Percentiles rank a stretch among this genome's conserved stretches.
Conservation (phyloP, 2,113 vertebrate genomes). For the Megaceryle maxima region DNA sequence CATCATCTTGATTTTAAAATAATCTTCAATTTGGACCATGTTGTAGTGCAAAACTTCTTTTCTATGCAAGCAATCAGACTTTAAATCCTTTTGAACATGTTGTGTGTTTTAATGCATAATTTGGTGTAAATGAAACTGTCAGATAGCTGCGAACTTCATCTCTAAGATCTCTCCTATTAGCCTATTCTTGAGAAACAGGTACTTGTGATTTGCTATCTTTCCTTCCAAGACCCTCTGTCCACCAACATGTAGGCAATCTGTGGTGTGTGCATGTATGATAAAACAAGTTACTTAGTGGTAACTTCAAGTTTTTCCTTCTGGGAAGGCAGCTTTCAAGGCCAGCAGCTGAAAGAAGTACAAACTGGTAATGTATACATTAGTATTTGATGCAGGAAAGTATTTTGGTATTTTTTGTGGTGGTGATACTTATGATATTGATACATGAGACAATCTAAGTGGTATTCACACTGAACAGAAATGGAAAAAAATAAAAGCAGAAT, state of each 20-base stretch:
- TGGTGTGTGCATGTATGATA: slow-evolving; percentile 26
- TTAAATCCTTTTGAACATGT: background rate
- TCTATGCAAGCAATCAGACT: background rate
- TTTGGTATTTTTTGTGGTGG: background rate
- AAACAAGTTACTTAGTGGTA: slow-evolving; percentile 47
- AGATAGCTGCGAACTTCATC: background rate
- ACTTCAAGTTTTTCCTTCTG: slow-evolving; percentile 49
- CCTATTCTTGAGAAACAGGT: slow-evolving; percentile 8
- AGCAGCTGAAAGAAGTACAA: slow-evolving; percentile 28
- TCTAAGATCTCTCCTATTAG: background rate
- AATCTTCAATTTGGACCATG: background rate
- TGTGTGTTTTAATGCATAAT: background rate
- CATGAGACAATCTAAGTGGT: background rate
- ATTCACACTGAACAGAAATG: background rate
- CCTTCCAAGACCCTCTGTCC: slow-evolving; percentile 5
- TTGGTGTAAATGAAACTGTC: slow-evolving; percentile 1
- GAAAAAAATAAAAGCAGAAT: background rate
- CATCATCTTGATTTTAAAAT: background rate
- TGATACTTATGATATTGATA: background rate
- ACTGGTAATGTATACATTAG: slow-evolving; percentile 28
- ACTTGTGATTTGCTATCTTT: slow-evolving; percentile 25
- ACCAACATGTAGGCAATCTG: background rate
- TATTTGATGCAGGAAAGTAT: background rate
- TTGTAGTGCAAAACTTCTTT: background rate
- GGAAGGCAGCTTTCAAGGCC: slow-evolving; percentile 51